Evolutionary conservation across 92 coral and sea anemone genomes (phyloP).

Genomic region (Metridium senile): DNA sequence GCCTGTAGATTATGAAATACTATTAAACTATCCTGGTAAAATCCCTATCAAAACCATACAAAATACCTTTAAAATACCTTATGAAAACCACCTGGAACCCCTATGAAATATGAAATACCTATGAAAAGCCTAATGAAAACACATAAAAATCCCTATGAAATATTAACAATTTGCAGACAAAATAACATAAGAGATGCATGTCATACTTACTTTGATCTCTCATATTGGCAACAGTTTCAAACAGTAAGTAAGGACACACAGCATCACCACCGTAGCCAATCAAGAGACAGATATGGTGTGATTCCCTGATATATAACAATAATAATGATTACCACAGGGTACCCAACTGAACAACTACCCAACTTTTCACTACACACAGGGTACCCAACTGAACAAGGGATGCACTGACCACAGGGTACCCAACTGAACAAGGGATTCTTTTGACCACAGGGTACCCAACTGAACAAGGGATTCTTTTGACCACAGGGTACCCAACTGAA

Average conservation of each 20-base stretch:
- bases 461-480: no score
- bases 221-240: slow-evolving; percentile 85
- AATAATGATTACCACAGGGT: not conserved
- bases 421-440: no score
- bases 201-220: slow-evolving; percentile 73
- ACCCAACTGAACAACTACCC: not conserved
- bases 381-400: not conserved
- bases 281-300: slow-evolving; percentile 90
- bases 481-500: no score
- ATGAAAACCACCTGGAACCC: no score
- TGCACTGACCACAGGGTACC: not conserved
- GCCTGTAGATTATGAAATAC: slow-evolving; percentile 39
- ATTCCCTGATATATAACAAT: slow-evolving; percentile 61
- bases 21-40: not conserved
- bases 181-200: not conserved
- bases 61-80: no score
- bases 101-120: no score
- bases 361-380: not conserved
- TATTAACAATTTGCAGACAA: no score
- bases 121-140: no score
- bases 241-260: slow-evolving; percentile 89
- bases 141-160: no score
- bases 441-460: no score
- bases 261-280: slow-evolving; percentile 97
- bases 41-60: not conserved